phyloP scores from a whole-genome alignment of 2,888 invertebrate genomes.

The Empis stercorea region DNA sequence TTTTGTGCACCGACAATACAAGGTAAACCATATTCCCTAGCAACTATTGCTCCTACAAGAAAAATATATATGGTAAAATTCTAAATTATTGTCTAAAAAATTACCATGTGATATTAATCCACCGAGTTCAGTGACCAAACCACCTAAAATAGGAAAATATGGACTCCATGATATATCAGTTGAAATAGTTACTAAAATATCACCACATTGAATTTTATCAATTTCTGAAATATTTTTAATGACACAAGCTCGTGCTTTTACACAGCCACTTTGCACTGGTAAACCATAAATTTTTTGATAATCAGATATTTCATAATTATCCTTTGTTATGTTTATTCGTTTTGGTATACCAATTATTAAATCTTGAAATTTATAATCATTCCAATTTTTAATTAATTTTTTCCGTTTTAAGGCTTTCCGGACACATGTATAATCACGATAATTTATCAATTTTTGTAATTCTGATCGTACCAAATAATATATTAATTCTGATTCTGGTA shows the following conservation, averaged over 20 bases:
- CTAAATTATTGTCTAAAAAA: no score
- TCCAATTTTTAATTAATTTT: constrained; percentile 46
- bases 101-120: constrained; percentile 72
- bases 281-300: constrained; percentile 41
- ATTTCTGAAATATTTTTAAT: constrained; percentile 53
- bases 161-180: constrained; percentile 81
- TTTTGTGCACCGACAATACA: constrained; percentile 62
- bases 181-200: constrained; percentile 60
- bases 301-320: neutral
- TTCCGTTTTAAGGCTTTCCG: constrained; percentile 56
- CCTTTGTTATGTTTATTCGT: constrained; percentile 21
- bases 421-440: constrained; percentile 43
- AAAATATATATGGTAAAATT: no score
- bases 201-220: constrained; percentile 44
- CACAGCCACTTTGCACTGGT: constrained; percentile 56
- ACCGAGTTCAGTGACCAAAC: constrained; percentile 70
- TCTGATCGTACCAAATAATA: constrained; percentile 57
- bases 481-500: constrained; percentile 52
- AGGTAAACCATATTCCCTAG: constrained; percentile 70
- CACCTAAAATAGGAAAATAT: constrained; percentile 65
- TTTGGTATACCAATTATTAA: constrained; percentile 38
- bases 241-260: constrained; percentile 58
- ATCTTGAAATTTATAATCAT: constrained; percentile 50
- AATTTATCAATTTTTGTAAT: constrained; percentile 42
- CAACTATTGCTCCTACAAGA: constrained; percentile 60